phyloP scores from a whole-genome alignment of 53 echinoderm and acorn worm genomes.

The Actinopyga echinites region DNA sequence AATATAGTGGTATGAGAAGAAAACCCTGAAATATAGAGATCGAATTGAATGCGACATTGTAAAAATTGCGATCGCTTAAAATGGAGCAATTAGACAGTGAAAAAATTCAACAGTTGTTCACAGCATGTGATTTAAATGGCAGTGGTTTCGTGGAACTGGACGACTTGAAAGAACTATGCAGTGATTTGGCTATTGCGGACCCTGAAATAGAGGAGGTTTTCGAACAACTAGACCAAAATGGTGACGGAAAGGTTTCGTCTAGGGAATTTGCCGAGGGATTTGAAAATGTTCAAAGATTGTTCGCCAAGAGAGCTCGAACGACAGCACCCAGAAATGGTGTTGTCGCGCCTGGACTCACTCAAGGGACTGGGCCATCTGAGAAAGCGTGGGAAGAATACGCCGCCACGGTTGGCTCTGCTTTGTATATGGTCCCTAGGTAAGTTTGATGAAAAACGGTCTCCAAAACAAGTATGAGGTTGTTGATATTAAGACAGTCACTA shows the following conservation, averaged over 20 bases:
- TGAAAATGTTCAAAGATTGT: constrained; percentile 79
- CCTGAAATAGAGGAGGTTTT: constrained; percentile 81
- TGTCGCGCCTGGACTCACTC: constrained; percentile 6
- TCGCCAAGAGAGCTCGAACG: constrained; percentile 52
- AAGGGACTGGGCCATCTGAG: neutral
- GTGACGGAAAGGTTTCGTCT: constrained; percentile 75
- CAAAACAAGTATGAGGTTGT: no score
- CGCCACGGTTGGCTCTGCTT: neutral
- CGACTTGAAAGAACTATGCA: constrained; percentile 81
- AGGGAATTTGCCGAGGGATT: constrained; percentile 82
- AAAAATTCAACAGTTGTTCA: constrained; percentile 76
- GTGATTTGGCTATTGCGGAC: constrained; percentile 77
- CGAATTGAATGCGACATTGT: no score
- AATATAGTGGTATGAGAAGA: no score
- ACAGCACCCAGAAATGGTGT: constrained; percentile 20
- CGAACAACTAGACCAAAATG: constrained; percentile 81
- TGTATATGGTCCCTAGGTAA: constrained; percentile 15
- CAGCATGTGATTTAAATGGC: constrained; percentile 87
- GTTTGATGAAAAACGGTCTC: neutral
- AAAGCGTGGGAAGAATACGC: constrained; percentile 38
- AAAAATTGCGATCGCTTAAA: neutral
- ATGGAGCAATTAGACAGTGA: constrained; percentile 55
- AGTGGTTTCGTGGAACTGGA: constrained; percentile 95
- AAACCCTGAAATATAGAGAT: no score
- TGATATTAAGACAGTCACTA: no score